Conservation (phyloP, 1,140 invertebrate genomes). For the Bombus affinis region DNA sequence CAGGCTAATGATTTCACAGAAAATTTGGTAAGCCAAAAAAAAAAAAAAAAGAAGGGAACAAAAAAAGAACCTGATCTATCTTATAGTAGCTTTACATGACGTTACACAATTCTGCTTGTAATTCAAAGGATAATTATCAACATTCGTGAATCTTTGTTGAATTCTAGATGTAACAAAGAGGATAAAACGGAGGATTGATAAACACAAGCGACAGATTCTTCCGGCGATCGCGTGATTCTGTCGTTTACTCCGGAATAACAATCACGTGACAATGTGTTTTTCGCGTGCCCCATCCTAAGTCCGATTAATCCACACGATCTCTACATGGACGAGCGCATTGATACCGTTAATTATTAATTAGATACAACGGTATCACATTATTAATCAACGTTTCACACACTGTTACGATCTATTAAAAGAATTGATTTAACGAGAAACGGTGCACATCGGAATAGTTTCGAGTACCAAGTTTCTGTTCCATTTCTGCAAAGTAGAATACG, state of each 20-base stretch:
- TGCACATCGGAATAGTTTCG: too few relatives aligned
- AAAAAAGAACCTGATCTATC: neutral
- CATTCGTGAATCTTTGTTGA: neutral
- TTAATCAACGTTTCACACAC: conserved; percentile 22
- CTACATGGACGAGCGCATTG: conserved; percentile 34
- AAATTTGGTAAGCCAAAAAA: too few relatives aligned
- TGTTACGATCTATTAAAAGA: neutral
- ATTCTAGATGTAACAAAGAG: neutral
- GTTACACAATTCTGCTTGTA: neutral
- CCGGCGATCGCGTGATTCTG: conserved; percentile 41
- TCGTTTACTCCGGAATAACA: conserved; percentile 39
- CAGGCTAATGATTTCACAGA: neutral
- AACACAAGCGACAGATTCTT: conserved; percentile 51
- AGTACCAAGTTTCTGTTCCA: neutral
- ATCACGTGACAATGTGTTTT: conserved; percentile 64
- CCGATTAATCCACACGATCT: conserved; percentile 56
- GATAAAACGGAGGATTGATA: conserved; percentile 10
- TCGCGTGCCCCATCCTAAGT: conserved; percentile 51
- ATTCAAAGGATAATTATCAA: neutral
- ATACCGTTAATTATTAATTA: conserved; percentile 49
- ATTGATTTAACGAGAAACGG: neutral
- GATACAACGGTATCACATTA: conserved; percentile 17
- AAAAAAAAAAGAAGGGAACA: neutral
- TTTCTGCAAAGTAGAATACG: neutral
- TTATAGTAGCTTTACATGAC: too few relatives aligned